Percentiles rank a stretch among this genome's conserved stretches.
These are phyloP conservation scores for Hydrophis major DNA, from an alignment of 2,797 vertebrate genomes.

Conservation along the genomic window DNA sequence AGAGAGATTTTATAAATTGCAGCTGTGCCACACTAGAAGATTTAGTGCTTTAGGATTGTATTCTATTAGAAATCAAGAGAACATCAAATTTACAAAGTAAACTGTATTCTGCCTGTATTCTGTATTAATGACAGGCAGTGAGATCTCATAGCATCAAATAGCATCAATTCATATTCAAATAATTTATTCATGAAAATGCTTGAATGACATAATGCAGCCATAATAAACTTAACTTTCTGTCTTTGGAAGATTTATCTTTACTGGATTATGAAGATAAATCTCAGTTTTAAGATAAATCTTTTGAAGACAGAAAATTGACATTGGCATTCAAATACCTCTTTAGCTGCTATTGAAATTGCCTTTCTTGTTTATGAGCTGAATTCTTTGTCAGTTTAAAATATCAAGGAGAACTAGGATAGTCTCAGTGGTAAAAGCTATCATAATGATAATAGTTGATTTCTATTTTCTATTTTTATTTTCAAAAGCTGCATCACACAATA, in stretches of 20 bases:
- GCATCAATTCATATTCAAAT: neutral
- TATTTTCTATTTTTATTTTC: conserved; percentile 5
- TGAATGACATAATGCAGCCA: neutral
- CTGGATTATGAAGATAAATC: neutral
- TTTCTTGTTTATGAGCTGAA: conserved; percentile 2
- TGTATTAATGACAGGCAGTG: neutral
- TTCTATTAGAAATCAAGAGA: neutral
- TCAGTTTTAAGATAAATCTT: neutral
- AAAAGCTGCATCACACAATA: conserved; percentile 33
- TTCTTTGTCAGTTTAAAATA: conserved; percentile 11
- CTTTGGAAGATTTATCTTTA: neutral
- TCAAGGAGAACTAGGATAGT: no score
- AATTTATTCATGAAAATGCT: neutral
- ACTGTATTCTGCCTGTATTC: neutral
- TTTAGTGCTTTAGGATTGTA: neutral
- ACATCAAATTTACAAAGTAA: neutral
- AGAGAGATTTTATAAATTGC: neutral
- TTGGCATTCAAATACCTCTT: neutral
- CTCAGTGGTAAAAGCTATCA: conserved; percentile 23
- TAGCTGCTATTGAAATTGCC: neutral
- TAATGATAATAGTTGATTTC: conserved; percentile 26
- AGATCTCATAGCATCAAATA: neutral
- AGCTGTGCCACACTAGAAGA: neutral
- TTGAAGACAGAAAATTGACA: neutral
- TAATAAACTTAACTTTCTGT: neutral